phyloP scores from a whole-genome alignment of 2,797 vertebrate species.

The Caiman crocodilus region DNA sequence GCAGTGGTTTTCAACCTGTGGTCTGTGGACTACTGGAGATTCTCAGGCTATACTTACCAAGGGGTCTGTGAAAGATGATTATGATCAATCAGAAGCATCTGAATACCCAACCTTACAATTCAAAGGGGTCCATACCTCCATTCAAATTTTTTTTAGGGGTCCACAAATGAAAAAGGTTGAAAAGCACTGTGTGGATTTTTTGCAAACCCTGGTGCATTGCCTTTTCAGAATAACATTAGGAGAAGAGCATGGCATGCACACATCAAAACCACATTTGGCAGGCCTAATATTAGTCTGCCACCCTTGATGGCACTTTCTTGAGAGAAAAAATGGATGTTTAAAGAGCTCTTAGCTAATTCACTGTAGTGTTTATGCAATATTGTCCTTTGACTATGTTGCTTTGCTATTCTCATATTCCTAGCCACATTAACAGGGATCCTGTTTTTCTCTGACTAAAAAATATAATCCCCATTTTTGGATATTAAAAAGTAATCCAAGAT shows the following conservation, averaged over 20 bases:
- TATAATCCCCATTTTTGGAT: neutral
- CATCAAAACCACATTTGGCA: neutral
- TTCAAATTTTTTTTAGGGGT: too few species aligned
- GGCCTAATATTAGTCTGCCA: neutral
- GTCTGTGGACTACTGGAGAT: too few species aligned
- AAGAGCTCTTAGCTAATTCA: neutral
- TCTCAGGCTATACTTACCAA: too few species aligned
- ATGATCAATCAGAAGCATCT: too few species aligned
- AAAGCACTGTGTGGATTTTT: too few species aligned
- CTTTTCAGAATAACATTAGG: neutral
- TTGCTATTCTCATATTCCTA: neutral
- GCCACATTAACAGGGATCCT: neutral
- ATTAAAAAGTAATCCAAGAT: neutral
- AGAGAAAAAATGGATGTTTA: neutral
- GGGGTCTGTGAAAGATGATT: too few species aligned
- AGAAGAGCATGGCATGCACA: accelerated
- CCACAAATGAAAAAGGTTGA: too few species aligned
- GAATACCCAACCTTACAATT: too few species aligned
- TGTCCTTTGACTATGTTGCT: neutral
- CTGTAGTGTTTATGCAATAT: neutral
- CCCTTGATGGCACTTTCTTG: neutral
- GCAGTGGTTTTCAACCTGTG: too few species aligned
- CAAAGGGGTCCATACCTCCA: too few species aligned
- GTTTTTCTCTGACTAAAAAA: neutral
- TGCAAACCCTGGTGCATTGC: neutral